Percentiles rank a stretch among this genome's conserved stretches.
Evolutionary conservation across 1,140 invertebrate species (phyloP).

Genomic region (Hermetia illucens): DNA sequence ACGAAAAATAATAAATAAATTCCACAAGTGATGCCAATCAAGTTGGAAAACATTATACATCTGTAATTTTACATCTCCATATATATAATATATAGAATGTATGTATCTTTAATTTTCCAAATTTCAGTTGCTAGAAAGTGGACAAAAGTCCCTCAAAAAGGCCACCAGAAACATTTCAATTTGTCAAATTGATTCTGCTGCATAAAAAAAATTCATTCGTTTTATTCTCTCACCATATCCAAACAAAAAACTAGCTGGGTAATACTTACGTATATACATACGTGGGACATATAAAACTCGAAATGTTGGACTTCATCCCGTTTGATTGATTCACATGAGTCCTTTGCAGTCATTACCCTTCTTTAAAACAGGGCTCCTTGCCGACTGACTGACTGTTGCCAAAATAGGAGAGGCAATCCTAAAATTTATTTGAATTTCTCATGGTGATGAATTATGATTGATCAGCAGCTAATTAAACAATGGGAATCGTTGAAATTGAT

Average conservation of each 20-base stretch:
- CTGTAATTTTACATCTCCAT: not conserved
- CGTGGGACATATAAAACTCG: not conserved
- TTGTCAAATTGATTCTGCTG: no score
- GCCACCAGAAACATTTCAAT: no score
- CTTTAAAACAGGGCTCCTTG: no score
- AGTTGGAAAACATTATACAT: not conserved
- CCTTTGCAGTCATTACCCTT: no score
- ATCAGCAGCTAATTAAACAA: constrained; percentile 1
- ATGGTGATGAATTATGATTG: not conserved
- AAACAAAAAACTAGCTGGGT: not conserved
- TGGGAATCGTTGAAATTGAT: no score
- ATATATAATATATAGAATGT: not conserved
- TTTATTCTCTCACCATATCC: no score
- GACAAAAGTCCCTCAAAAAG: no score
- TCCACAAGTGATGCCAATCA: not conserved
- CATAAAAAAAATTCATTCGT: no score
- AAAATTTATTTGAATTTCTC: not conserved
- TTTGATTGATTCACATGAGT: not conserved
- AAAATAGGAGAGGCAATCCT: not conserved
- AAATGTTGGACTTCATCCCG: not conserved
- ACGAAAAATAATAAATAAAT: not conserved
- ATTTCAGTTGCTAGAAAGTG: not conserved
- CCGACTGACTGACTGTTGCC: constrained; percentile 28
- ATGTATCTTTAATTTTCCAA: not conserved
- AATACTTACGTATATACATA: not conserved